Evolutionary conservation across 64 coral and sea anemone species (phyloP).

Genomic region (Acropora tenuis): DNA sequence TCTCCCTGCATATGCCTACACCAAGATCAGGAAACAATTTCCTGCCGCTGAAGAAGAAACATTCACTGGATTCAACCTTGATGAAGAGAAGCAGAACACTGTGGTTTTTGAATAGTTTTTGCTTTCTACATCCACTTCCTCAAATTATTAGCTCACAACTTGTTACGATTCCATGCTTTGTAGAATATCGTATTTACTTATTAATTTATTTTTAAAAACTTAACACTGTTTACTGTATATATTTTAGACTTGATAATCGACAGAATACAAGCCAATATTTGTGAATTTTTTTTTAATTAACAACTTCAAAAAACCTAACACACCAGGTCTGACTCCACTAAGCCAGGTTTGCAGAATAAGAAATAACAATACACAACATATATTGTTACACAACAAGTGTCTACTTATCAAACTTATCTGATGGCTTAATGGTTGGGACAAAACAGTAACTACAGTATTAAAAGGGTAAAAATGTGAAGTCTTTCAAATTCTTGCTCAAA

Average conservation of each 20-base stretch:
- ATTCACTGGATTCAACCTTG: conserved; percentile 38
- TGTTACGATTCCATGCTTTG: not conserved
- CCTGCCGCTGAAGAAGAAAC: not conserved
- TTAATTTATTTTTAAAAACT: not conserved
- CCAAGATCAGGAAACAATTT: not conserved
- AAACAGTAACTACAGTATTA: not conserved
- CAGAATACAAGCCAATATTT: no score
- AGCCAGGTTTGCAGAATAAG: no score
- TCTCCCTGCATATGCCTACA: not conserved
- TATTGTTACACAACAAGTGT: not conserved
- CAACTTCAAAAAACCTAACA: not conserved
- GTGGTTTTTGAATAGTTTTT: not conserved
- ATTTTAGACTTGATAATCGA: no score
- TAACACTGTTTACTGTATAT: not conserved
- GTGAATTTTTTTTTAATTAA: not conserved
- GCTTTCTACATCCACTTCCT: not conserved
- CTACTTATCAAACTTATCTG: not conserved
- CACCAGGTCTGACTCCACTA: no score
- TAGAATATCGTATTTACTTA: not conserved
- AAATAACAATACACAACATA: not conserved
- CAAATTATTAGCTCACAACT: no score
- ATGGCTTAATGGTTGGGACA: not conserved
- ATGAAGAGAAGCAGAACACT: not conserved
- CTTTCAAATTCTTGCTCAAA: not conserved
- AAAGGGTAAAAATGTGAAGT: not conserved